Conservation (phyloP, 2,888 invertebrate genomes). For the Macrosoma leucophasiata region DNA sequence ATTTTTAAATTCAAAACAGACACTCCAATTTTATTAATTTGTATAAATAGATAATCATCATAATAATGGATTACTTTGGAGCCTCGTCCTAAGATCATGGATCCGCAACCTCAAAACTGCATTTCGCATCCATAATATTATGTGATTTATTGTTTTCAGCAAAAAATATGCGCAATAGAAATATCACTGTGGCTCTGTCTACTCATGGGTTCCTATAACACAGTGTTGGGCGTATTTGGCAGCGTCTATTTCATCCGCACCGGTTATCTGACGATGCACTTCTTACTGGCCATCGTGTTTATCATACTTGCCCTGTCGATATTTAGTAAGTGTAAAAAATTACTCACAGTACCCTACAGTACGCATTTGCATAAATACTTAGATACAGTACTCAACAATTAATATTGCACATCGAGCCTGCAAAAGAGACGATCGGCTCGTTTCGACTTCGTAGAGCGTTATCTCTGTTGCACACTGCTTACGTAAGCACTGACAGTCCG, state of each 20-base stretch:
- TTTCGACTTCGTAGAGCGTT: too few species aligned
- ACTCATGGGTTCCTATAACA: conserved; percentile 34
- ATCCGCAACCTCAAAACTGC: too few species aligned
- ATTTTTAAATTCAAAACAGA: too few species aligned
- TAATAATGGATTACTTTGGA: too few species aligned
- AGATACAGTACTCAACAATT: too few species aligned
- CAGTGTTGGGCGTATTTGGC: conserved; percentile 36
- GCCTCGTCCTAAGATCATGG: too few species aligned
- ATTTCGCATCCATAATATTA: background rate
- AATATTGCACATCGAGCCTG: too few species aligned
- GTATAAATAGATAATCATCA: too few species aligned
- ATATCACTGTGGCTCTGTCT: conserved; percentile 35
- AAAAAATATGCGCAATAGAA: conserved; percentile 27
- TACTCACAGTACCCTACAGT: background rate
- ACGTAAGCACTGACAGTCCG: too few species aligned
- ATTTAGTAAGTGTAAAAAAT: conserved; percentile 30
- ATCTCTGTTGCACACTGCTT: too few species aligned
- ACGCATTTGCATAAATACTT: background rate
- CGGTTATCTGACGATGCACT: conserved; percentile 34
- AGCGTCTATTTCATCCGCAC: conserved; percentile 34
- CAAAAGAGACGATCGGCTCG: too few species aligned
- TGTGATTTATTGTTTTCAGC: conserved; percentile 30
- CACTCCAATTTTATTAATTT: too few species aligned
- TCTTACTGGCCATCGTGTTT: conserved; percentile 33
- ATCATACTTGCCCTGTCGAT: conserved; percentile 31